Evolutionary conservation across 1,140 invertebrate species (phyloP).

Genomic region (Panagrolaimus sp.): DNA sequence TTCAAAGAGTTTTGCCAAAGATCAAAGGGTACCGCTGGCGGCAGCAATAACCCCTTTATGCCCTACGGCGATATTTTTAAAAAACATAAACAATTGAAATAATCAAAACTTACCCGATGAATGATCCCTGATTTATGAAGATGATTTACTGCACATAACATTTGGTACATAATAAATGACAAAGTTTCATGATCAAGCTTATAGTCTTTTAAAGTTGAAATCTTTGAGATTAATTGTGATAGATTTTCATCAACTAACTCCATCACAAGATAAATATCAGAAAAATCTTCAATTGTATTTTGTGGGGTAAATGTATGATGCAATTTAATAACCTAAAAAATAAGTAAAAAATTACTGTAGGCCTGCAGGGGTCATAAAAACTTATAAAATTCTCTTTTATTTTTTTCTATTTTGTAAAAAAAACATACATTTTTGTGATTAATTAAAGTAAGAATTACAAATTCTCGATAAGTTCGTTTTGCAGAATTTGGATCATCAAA

Average conservation of each 20-base stretch:
- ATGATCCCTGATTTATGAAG: constrained; percentile 34
- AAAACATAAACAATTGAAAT: no score
- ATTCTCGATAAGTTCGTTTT: constrained; percentile 96
- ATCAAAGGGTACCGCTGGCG: no score
- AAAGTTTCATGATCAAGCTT: constrained; percentile 32
- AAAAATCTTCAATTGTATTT: constrained; percentile 17
- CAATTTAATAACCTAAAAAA: constrained; percentile 29
- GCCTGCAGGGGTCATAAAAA: no score
- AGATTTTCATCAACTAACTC: constrained; percentile 89
- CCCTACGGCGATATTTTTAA: no score
- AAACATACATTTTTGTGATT: constrained; percentile 97
- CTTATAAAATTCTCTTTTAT: no score
- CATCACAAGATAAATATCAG: constrained; percentile 60
- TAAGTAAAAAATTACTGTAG: neutral
- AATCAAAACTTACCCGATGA: constrained; percentile 22
- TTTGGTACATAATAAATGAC: constrained; percentile 36
- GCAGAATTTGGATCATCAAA: constrained; percentile 99
- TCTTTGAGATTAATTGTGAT: constrained; percentile 19
- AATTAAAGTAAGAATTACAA: constrained; percentile 98
- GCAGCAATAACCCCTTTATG: no score
- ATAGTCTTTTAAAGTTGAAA: neutral
- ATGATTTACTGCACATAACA: constrained; percentile 36
- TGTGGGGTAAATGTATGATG: constrained; percentile 34
- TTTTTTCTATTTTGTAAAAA: neutral
- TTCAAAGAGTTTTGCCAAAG: no score